Conservation (phyloP, 2,797 vertebrate genomes). For the Gouania willdenowi region DNA sequence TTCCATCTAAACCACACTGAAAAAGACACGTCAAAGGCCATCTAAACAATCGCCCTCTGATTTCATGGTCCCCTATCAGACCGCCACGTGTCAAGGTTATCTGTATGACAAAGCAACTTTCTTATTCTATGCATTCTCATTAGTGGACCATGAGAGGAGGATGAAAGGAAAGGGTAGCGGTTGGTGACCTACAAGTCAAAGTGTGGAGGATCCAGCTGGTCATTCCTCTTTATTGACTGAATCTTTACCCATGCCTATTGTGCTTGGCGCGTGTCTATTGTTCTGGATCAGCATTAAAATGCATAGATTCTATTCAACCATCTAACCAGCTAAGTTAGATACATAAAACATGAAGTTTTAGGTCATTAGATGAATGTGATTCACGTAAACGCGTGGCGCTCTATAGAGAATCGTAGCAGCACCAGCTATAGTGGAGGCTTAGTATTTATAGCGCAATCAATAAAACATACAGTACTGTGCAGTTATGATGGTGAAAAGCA, state of each 20-base stretch:
- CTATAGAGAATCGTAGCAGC: not conserved
- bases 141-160: constrained; percentile 59
- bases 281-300: constrained; percentile 70
- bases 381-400: constrained; percentile 30
- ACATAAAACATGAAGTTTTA: constrained; percentile 72
- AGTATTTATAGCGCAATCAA: constrained; percentile 26
- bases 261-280: constrained; percentile 72
- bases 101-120: constrained; percentile 71
- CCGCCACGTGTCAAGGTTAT: constrained; percentile 64
- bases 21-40: constrained; percentile 31
- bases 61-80: constrained; percentile 55
- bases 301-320: constrained; percentile 63
- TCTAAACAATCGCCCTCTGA: constrained; percentile 34
- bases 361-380: constrained; percentile 46
- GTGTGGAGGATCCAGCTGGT: constrained; percentile 76
- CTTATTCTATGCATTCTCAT: constrained; percentile 67
- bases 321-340: constrained; percentile 67
- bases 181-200: constrained; percentile 74
- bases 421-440: constrained; percentile 12
- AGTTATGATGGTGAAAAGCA: constrained; percentile 16
- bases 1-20: constrained; percentile 58
- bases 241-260: constrained; percentile 68
- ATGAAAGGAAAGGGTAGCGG: constrained; percentile 60
- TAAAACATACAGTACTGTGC: constrained; percentile 35
- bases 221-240: constrained; percentile 70